Percentiles rank a stretch among this genome's conserved stretches.
Evolutionary conservation across 2,797 vertebrate species (phyloP).

Genomic region (Pitangus sulphuratus): DNA sequence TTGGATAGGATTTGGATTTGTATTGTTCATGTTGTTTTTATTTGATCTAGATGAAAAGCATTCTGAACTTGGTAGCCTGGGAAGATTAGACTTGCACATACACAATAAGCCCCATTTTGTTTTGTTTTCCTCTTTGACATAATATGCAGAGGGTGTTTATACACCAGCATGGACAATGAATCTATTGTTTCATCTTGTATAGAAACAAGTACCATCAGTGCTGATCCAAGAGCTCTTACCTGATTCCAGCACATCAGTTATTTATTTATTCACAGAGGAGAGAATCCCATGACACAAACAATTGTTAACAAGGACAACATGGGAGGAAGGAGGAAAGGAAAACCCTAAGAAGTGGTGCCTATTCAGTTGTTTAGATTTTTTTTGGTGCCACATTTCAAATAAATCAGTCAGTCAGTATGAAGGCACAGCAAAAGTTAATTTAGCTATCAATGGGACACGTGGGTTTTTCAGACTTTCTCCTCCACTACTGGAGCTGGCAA

Average conservation of each 20-base stretch:
- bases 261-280: conserved; percentile 45
- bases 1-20: neutral
- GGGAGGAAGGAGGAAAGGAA: conserved; percentile 7
- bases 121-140: conserved; percentile 59
- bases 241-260: conserved; percentile 31
- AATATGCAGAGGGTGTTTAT: conserved; percentile 45
- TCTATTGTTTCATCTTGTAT: conserved; percentile 12
- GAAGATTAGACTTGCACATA: conserved; percentile 45
- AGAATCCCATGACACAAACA: neutral
- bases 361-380: neutral
- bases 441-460: neutral
- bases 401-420: neutral
- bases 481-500: neutral
- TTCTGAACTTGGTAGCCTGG: conserved; percentile 47
- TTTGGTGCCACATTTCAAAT: neutral
- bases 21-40: conserved; percentile 20
- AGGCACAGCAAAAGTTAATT: neutral
- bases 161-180: conserved; percentile 21
- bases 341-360: neutral
- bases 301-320: neutral
- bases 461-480: neutral
- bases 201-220: conserved; percentile 54
- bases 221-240: conserved; percentile 52
- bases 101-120: conserved; percentile 51
- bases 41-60: conserved; percentile 59